Percentiles rank a stretch among this genome's conserved stretches.
Evolutionary conservation across 2,113 vertebrate genomes (phyloP).

Genomic region (Cyphomyrus plagiostoma): DNA sequence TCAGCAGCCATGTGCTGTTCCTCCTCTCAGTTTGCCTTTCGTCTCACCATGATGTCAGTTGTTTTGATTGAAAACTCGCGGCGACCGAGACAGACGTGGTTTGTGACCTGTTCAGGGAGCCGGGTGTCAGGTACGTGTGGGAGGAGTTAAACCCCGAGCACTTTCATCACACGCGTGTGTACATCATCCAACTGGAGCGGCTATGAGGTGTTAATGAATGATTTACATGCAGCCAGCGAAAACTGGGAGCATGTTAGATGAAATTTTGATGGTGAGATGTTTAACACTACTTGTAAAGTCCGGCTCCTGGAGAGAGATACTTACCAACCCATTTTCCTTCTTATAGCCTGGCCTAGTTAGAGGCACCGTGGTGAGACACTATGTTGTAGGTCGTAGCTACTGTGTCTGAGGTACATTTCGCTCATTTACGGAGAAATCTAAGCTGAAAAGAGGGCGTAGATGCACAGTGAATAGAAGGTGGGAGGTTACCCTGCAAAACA

Average conservation of each 20-base stretch:
- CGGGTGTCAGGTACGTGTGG: not conserved
- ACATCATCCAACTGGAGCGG: not conserved
- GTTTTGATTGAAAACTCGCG: not conserved
- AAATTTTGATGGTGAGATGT: not conserved
- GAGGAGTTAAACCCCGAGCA: not conserved
- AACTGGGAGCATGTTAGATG: constrained; percentile 4
- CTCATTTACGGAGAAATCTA: not conserved
- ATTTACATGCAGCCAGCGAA: not conserved
- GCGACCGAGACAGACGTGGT: not conserved
- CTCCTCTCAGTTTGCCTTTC: not conserved
- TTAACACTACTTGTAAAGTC: not conserved
- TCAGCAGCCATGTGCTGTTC: not conserved
- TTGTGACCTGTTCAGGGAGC: not conserved
- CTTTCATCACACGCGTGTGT: not conserved
- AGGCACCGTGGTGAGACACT: not conserved
- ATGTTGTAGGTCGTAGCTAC: not conserved
- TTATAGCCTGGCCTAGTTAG: not conserved
- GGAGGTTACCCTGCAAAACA: not conserved
- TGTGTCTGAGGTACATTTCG: not conserved
- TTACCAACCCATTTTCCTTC: not conserved
- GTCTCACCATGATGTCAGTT: not conserved
- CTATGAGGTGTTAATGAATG: not conserved
- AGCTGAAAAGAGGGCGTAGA: not conserved
- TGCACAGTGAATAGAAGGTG: not conserved
- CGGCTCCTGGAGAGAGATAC: constrained; percentile 2